These are phyloP conservation scores for Amazona vittata DNA, from an alignment of 2,113 vertebrate genomes.

Conservation along the genomic window DNA sequence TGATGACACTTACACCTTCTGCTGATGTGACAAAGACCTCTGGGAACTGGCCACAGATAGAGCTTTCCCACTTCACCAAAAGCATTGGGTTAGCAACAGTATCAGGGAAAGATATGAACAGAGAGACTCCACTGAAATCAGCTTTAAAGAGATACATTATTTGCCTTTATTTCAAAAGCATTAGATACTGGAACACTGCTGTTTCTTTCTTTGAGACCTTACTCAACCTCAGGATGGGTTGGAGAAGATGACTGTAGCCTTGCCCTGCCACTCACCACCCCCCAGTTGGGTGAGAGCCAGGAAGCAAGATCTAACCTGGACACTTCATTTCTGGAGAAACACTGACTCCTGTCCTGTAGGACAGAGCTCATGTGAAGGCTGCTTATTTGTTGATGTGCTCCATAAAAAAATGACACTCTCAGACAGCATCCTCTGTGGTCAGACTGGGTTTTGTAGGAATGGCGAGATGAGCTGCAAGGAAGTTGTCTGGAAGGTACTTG, in stretches of 20 bases:
- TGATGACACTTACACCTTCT: not conserved
- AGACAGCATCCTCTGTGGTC: not conserved
- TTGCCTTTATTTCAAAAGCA: not conserved
- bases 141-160: not conserved
- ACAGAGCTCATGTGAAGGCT: not conserved
- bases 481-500: not conserved
- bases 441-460: not conserved
- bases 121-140: not conserved
- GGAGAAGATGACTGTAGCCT: not conserved
- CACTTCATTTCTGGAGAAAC: not conserved
- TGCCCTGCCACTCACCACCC: not conserved
- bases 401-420: not conserved
- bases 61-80: not conserved
- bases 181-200: not conserved
- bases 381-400: not conserved
- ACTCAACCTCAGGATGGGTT: not conserved
- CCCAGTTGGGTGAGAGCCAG: not conserved
- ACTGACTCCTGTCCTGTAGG: not conserved
- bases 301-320: not conserved
- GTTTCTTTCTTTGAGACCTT: not conserved
- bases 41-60: not conserved
- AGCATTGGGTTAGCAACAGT: not conserved
- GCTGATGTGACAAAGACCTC: not conserved
- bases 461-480: not conserved
- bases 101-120: not conserved